These are phyloP conservation scores for Drosophila kurseongensis DNA, from an alignment of 1,140 invertebrate species.

Conservation along the genomic window DNA sequence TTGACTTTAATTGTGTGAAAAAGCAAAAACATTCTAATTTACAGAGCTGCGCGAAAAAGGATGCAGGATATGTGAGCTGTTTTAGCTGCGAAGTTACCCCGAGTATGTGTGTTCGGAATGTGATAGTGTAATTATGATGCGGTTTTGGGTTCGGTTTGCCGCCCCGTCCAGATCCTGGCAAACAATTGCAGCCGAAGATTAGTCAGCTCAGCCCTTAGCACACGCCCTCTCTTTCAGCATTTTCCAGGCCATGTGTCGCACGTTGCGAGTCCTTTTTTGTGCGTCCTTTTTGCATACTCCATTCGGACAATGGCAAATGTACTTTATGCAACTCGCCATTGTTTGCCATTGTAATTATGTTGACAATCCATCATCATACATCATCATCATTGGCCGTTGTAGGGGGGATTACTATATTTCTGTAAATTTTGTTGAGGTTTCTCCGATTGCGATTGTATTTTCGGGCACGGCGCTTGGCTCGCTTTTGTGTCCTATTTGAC, in stretches of 20 bases:
- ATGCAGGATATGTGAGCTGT: slow-evolving; percentile 63
- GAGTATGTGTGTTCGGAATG: slow-evolving; percentile 49
- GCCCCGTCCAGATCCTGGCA: slow-evolving; percentile 18
- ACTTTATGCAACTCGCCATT: slow-evolving; percentile 72
- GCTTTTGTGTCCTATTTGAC: slow-evolving; percentile 37
- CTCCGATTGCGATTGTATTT: slow-evolving; percentile 31
- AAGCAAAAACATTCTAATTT: slow-evolving; percentile 83
- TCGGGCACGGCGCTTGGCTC: slow-evolving; percentile 10
- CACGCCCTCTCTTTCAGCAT: slow-evolving; percentile 10
- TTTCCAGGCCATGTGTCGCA: slow-evolving; percentile 46
- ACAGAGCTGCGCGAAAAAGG: slow-evolving; percentile 56
- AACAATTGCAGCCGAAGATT: slow-evolving; percentile 76
- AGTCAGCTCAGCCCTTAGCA: slow-evolving; percentile 60
- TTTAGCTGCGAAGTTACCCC: slow-evolving; percentile 30
- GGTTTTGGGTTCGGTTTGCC: slow-evolving; percentile 58
- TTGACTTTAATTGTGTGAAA: slow-evolving; percentile 83
- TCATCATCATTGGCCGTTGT: slow-evolving; percentile 54
- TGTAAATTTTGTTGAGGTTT: slow-evolving; percentile 48
- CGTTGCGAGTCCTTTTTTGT: slow-evolving; percentile 55
- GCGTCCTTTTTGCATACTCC: slow-evolving; percentile 61
- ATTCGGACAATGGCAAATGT: slow-evolving; percentile 60
- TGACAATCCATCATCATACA: slow-evolving; percentile 83
- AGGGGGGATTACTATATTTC: slow-evolving; percentile 15
- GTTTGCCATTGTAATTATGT: slow-evolving; percentile 80
- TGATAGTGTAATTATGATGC: slow-evolving; percentile 82